phyloP scores from a whole-genome alignment of 2,888 invertebrate genomes.

The Argynnis bischoffii region DNA sequence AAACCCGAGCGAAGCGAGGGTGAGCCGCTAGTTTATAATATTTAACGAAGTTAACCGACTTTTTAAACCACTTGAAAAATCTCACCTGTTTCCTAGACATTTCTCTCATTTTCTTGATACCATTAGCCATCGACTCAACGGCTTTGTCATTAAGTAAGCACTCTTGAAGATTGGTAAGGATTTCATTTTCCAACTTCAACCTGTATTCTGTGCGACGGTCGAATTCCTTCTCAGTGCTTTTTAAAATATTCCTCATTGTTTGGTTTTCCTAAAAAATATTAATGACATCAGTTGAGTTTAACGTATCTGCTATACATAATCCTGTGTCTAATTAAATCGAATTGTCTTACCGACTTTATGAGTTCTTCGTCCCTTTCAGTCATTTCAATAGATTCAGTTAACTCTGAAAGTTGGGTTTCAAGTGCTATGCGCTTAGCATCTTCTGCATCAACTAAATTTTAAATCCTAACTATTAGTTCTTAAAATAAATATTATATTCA shows the following conservation, averaged over 20 bases:
- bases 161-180: conserved; percentile 85
- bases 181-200: conserved; percentile 84
- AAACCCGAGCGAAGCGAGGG: too few species aligned
- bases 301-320: neutral
- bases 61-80: neutral
- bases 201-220: conserved; percentile 81
- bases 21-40: too few species aligned
- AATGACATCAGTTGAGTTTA: neutral
- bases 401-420: conserved; percentile 80
- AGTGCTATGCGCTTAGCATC: conserved; percentile 74
- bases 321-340: neutral
- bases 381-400: conserved; percentile 82
- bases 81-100: conserved; percentile 75
- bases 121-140: conserved; percentile 78
- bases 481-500: neutral
- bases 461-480: neutral
- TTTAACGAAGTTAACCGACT: too few species aligned
- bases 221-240: conserved; percentile 60
- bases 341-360: conserved; percentile 61
- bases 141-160: conserved; percentile 87
- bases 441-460: conserved; percentile 75
- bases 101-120: conserved; percentile 76
- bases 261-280: conserved; percentile 73
- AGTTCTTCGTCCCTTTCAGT: conserved; percentile 83
- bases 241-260: conserved; percentile 64